These are phyloP conservation scores for Cephalotes varians DNA, from an alignment of 2,888 invertebrate species.

Conservation along the genomic window DNA sequence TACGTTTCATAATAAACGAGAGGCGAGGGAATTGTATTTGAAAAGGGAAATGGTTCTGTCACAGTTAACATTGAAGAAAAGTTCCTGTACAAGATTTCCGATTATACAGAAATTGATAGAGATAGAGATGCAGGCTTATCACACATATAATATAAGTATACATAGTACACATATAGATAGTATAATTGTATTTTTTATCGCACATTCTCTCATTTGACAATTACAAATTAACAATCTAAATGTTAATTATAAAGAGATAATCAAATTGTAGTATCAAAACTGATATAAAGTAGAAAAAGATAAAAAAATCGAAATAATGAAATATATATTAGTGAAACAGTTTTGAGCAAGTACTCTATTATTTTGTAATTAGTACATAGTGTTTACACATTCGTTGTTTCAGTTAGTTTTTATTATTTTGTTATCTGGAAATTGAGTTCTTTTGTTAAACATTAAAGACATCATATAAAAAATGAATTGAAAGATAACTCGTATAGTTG, in stretches of 20 bases:
- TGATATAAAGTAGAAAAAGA: neutral
- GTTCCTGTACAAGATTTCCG: neutral
- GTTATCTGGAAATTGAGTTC: neutral
- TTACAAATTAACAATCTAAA: neutral
- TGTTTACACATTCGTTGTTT: neutral
- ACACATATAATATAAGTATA: neutral
- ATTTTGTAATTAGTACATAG: neutral
- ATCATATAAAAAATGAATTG: neutral
- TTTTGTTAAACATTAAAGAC: neutral
- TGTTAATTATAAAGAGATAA: neutral
- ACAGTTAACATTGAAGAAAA: constrained; percentile 18
- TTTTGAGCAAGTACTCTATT: neutral
- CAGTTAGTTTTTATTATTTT: constrained; percentile 15
- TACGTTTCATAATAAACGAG: constrained; percentile 24
- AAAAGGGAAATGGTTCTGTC: neutral
- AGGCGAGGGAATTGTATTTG: neutral
- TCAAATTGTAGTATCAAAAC: neutral
- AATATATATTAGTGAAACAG: neutral
- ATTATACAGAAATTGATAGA: neutral
- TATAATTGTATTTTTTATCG: neutral
- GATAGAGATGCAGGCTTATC: neutral
- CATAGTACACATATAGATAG: neutral
- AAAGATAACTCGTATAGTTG: neutral
- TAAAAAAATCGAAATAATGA: neutral
- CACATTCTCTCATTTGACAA: neutral